A percentile compares a stretch with the other conserved stretches of the same genome.
Conservation (phyloP, 2,888 invertebrate species). For the Melieria picta region DNA sequence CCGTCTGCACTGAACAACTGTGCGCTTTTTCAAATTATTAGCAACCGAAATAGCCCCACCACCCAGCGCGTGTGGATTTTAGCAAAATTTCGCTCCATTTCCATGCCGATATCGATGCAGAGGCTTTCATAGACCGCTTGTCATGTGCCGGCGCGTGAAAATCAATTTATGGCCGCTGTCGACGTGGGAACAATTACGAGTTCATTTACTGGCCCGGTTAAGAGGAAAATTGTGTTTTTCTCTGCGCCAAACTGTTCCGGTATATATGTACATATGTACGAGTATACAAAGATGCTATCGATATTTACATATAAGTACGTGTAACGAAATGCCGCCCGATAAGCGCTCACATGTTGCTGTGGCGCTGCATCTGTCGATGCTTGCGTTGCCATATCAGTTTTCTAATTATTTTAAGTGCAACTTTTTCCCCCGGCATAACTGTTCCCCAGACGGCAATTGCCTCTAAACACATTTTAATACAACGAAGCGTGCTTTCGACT, state of each 20-base stretch:
- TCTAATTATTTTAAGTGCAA: constrained; percentile 30
- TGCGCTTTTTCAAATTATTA: too few relatives aligned
- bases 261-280: not conserved
- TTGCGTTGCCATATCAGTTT: not conserved
- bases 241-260: not conserved
- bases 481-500: too few relatives aligned
- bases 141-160: not conserved
- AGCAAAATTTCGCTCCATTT: too few relatives aligned
- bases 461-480: too few relatives aligned
- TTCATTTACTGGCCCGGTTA: not conserved
- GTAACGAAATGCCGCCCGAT: constrained; percentile 10
- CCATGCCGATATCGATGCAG: too few relatives aligned
- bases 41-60: too few relatives aligned
- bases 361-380: too few relatives aligned
- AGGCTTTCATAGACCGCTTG: too few relatives aligned
- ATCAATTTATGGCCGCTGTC: constrained; percentile 22
- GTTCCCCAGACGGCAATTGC: too few relatives aligned
- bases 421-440: not conserved
- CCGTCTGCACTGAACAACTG: too few relatives aligned
- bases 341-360: too few relatives aligned
- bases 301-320: constrained; percentile 9
- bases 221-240: not conserved
- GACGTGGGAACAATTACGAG: constrained; percentile 28
- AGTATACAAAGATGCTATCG: constrained; percentile 17
- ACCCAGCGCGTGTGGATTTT: too few relatives aligned